Evolutionary conservation across 2,113 vertebrate genomes (phyloP), one percentile per base, ranked within the genome.

Genomic region (Hipposideros armiger): DNA sequence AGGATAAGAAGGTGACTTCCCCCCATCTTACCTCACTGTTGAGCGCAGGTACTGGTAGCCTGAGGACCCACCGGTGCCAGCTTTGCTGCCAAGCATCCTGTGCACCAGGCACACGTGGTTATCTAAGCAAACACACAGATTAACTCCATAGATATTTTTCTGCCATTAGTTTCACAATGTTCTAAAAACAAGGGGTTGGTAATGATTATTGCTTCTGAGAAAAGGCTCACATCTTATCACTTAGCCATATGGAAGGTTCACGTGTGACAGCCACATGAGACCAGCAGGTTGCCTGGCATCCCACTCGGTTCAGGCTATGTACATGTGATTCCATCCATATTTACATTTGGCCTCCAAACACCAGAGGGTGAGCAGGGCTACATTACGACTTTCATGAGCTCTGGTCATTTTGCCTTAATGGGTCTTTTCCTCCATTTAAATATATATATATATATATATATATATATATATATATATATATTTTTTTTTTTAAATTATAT

Each of bases 101-200:
- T 99, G 99, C 93, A 99, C 99, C 99, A 99, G 98, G 98, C 99
- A 99, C 77, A 99, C 99, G 0, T 99, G 99, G 94, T 99, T 99
- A 96, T 99, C 99, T 99, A 83, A 83, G 94, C 4, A 89, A 95
- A 45, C 89, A 97, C 64, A 91, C 13, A 84, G 36, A 84, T 58
- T 60, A 70, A 95, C 3, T 62, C 24, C 67, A 24, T 72, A 26
- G 45, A 50, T 47, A 24, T 20, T 70, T 88, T 90, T 67, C 36
- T 70, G 20, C 84, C 83, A 67, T 92, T 87, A 81, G n/a, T 87
- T 85, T 22, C n/a, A 56, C 60, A 7, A 7, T 40, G 40, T 17
- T 62, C 80, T 69, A 32, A 67, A 92, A 50, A 1, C 47, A 56
- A 90, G 47, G 47, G 20, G 5, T 7, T 30, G 26, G 20, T 94